These are phyloP conservation scores for Cosmopolites sordidus DNA, from an alignment of 2,888 invertebrate genomes.

Conservation along the genomic window DNA sequence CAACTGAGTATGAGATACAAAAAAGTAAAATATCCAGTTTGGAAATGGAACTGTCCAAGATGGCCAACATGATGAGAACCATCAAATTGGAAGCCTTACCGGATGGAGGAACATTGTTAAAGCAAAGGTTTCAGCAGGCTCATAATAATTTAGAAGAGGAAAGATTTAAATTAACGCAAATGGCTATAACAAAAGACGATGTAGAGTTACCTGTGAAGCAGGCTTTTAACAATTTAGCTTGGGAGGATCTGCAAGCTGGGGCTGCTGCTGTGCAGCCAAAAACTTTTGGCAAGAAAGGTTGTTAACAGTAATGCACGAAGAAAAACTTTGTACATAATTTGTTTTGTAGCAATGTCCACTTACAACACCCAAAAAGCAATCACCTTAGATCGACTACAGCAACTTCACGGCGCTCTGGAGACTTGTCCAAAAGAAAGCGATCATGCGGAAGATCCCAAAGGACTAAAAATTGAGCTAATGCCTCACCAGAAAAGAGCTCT, in stretches of 20 bases:
- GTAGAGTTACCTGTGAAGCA: conserved; percentile 5
- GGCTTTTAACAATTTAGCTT: conserved; percentile 31
- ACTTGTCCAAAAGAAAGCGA: conserved; percentile 62
- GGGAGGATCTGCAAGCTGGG: conserved; percentile 55
- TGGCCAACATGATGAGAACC: conserved; percentile 30
- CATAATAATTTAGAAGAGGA: conserved; percentile 50
- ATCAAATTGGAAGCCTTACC: conserved; percentile 51
- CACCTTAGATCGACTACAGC: conserved; percentile 67
- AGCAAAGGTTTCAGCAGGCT: conserved; percentile 35
- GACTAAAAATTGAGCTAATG: conserved; percentile 66
- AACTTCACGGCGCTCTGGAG: conserved; percentile 66
- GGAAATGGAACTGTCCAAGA: conserved; percentile 26
- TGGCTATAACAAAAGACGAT: conserved; percentile 47
- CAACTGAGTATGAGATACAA: conserved; percentile 10
- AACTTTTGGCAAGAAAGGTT: conserved; percentile 53
- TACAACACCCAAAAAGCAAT: conserved; percentile 63
- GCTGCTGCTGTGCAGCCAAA: conserved; percentile 54
- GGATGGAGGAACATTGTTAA: conserved; percentile 60
- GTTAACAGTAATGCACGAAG: background rate
- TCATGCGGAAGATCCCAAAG: conserved; percentile 57
- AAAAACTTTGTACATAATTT: background rate
- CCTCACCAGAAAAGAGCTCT: conserved; percentile 81
- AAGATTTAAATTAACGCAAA: conserved; percentile 50
- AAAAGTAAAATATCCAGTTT: conserved; percentile 21
- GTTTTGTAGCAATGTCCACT: conserved; percentile 57